A percentile compares a stretch with the other conserved stretches of the same genome.
These are phyloP conservation scores for Melopsittacus undulatus DNA, from an alignment of 2,797 vertebrate species.

Conservation along the genomic window DNA sequence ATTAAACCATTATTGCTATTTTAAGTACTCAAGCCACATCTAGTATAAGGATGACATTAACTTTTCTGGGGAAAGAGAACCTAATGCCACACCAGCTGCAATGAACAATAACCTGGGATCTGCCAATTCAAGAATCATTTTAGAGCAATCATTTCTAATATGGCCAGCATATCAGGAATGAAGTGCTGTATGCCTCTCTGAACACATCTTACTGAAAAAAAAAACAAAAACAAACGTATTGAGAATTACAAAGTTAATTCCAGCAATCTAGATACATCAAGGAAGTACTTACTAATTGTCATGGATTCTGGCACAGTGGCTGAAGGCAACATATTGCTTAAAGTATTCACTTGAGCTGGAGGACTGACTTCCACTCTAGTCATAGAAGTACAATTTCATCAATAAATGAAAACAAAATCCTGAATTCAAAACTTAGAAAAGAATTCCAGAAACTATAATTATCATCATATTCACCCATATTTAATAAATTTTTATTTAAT, in stretches of 20 bases:
- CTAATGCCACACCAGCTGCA: neutral
- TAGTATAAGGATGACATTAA: neutral
- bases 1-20: neutral
- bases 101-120: neutral
- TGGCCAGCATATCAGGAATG: neutral
- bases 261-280: neutral
- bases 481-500: neutral
- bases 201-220: neutral
- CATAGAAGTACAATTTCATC: constrained; percentile 30
- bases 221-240: neutral
- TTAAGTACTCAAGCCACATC: neutral
- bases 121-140: neutral
- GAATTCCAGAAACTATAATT: neutral
- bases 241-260: neutral
- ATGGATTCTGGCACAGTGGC: constrained; percentile 89
- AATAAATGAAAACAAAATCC: constrained; percentile 4
- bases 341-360: constrained; percentile 69
- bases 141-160: neutral
- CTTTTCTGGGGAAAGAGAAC: neutral
- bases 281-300: constrained; percentile 88
- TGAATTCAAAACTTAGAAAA: neutral
- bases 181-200: neutral
- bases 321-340: constrained; percentile 77
- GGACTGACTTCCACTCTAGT: constrained; percentile 85
- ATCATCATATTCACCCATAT: neutral